Evolutionary conservation across 1,140 invertebrate species (phyloP), one percentile per base, ranked within the genome.

Genomic region (Colletes gigas): DNA sequence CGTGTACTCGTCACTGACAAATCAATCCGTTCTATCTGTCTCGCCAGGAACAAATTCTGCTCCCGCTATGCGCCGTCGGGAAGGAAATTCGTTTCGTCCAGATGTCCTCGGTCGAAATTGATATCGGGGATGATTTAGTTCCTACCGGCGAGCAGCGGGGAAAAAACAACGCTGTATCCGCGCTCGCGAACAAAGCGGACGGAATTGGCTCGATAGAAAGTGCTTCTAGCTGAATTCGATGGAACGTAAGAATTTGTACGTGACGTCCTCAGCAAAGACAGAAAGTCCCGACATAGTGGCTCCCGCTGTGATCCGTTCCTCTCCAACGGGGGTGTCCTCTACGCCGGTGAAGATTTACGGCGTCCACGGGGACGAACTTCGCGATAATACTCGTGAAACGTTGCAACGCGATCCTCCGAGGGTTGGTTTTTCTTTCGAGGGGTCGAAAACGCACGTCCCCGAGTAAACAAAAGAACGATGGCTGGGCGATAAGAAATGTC

Each of bases 331-430:
- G 55, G 10, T 57, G 2, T 65, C 75, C 47, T 69, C 30, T 78
- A 30, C 60, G 17, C 41, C 47, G 59, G 4, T 3, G 4, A 74
- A 88, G 85, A 88, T 88, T 88, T 88, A 88, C 77, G 75, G 54
- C 73, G 73, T 83, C 79, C 74, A 77, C 39, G 68, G 86, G 84
- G 78, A 82, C 62, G 83, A 87, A 86, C 44, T 87, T 87, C 76
- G 78, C 30, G 77, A 84, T 87, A 76, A 82, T 84, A 62, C 73
- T 66, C 21, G 74, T 41, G 57, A 60, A 75, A 78, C 62, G 74
- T 9, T 80, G 65, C 39, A 44, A 15, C 7, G 12, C 62, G 30
- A 21, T 68, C 21, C 62, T 7, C 41, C 52, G 15, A 65, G 65
- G 63, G 52, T 75, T 30, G 59, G 41, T 65, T 76, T 71, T 57